Evolutionary conservation across 2,113 vertebrate genomes (phyloP).

Genomic region (Sebastes fasciatus): DNA sequence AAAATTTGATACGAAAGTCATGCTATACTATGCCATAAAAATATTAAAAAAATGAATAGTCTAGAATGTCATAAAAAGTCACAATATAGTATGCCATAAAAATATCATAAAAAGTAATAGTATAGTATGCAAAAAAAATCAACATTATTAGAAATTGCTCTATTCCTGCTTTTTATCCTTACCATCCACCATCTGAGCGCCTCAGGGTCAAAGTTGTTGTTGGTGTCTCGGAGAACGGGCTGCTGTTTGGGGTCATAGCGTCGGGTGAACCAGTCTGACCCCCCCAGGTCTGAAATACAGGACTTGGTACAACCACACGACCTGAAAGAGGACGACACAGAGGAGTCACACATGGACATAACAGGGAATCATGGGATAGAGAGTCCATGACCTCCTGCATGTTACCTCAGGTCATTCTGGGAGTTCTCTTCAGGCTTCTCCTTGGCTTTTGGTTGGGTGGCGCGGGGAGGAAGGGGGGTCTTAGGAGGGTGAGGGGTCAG

Average conservation of each 20-base stretch:
- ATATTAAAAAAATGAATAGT: too few relatives aligned
- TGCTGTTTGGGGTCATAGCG: constrained; percentile 71
- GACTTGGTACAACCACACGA: constrained; percentile 58
- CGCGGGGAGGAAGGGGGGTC: background rate
- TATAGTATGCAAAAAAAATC: background rate
- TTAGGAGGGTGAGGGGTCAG: background rate
- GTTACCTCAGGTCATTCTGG: constrained; percentile 1
- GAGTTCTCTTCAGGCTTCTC: background rate
- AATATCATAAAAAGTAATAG: background rate
- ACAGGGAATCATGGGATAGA: background rate
- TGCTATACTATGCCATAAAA: background rate
- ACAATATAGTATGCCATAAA: background rate
- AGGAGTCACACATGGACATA: background rate
- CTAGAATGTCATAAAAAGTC: background rate
- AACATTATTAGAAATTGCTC: background rate
- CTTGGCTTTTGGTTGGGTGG: background rate
- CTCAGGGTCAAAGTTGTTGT: constrained; percentile 55
- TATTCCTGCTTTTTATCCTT: constrained; percentile 55
- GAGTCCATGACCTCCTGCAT: background rate
- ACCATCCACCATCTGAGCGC: constrained; percentile 89
- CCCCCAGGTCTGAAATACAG: constrained; percentile 50
- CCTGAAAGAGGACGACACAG: constrained; percentile 26
- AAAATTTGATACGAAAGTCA: background rate
- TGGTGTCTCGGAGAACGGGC: constrained; percentile 67
- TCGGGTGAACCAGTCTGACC: constrained; percentile 81